Evolutionary conservation across 2,113 vertebrate species (phyloP).

Genomic region (Tinamus guttatus): DNA sequence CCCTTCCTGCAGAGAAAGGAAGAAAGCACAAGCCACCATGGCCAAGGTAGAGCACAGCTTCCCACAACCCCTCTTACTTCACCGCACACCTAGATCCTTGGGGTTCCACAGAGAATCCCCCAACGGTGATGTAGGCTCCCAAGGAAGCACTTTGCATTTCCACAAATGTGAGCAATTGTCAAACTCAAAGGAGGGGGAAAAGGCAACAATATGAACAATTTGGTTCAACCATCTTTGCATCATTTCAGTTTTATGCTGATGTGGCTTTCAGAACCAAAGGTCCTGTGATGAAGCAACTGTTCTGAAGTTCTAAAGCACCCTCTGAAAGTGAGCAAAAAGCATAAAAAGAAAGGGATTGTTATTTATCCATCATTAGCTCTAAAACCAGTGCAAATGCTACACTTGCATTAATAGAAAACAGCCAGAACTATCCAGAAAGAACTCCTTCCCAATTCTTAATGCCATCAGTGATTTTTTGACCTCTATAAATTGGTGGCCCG

Average conservation of each 20-base stretch:
- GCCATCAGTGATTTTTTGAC: conserved; percentile 51
- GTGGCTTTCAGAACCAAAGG: rapidly evolving
- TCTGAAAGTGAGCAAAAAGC: background rate
- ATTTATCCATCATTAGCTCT: background rate
- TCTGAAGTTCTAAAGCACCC: background rate
- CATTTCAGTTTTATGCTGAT: background rate
- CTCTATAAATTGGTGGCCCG: conserved; percentile 39
- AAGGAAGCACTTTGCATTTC: rapidly evolving
- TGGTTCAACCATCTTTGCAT: rapidly evolving
- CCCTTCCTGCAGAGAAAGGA: background rate
- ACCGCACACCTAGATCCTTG: background rate
- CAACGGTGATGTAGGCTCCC: rapidly evolving
- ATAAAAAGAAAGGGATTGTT: background rate
- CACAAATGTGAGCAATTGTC: rapidly evolving
- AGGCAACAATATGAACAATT: background rate
- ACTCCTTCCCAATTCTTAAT: conserved; percentile 48
- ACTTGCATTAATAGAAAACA: background rate
- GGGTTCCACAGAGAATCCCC: background rate
- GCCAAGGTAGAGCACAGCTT: background rate
- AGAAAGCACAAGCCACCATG: rapidly evolving
- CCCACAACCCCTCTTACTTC: rapidly evolving
- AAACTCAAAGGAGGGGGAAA: background rate
- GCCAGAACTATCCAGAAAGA: conserved; percentile 37
- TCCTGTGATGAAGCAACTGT: background rate
- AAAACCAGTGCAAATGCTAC: background rate